These are phyloP conservation scores for Monopis laevigella DNA, from an alignment of 2,888 invertebrate species.

Conservation along the genomic window DNA sequence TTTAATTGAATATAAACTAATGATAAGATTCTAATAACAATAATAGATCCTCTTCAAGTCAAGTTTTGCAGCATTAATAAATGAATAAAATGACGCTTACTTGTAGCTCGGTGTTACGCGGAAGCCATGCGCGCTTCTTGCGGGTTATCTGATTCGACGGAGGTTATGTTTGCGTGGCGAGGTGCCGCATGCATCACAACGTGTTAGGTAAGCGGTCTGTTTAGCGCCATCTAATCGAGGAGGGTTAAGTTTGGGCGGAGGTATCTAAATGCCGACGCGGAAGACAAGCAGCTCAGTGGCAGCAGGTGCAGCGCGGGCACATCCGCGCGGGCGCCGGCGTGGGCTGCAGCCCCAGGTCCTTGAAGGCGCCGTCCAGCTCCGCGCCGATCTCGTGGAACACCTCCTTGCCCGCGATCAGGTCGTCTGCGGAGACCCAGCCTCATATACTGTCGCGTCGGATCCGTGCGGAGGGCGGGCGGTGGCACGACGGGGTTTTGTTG, in stretches of 20 bases:
- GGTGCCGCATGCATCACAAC: background rate
- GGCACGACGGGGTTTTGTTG: background rate
- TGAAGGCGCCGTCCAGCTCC: constrained; percentile 91
- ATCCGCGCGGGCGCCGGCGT: constrained; percentile 24
- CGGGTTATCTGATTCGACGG: background rate
- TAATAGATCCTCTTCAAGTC: constrained; percentile 41
- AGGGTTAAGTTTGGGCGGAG: too few relatives aligned
- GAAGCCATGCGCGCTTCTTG: constrained; percentile 53
- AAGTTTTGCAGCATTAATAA: constrained; percentile 33
- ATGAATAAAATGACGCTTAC: constrained; percentile 36
- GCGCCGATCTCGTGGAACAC: constrained; percentile 92
- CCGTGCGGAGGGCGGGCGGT: constrained; percentile 14
- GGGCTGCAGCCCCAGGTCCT: constrained; percentile 64
- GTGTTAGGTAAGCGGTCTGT: too few relatives aligned
- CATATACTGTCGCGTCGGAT: constrained; percentile 7
- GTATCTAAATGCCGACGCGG: too few relatives aligned
- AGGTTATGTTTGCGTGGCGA: background rate
- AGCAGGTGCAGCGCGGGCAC: constrained; percentile 56
- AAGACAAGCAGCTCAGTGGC: constrained; percentile 49
- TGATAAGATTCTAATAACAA: background rate
- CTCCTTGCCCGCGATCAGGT: constrained; percentile 87
- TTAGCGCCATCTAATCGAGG: too few relatives aligned
- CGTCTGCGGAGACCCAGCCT: constrained; percentile 70
- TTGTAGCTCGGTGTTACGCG: constrained; percentile 50
- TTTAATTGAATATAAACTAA: too few relatives aligned